Evolutionary conservation across 2,888 invertebrate species (phyloP).

Genomic region (Dryococelus australis): DNA sequence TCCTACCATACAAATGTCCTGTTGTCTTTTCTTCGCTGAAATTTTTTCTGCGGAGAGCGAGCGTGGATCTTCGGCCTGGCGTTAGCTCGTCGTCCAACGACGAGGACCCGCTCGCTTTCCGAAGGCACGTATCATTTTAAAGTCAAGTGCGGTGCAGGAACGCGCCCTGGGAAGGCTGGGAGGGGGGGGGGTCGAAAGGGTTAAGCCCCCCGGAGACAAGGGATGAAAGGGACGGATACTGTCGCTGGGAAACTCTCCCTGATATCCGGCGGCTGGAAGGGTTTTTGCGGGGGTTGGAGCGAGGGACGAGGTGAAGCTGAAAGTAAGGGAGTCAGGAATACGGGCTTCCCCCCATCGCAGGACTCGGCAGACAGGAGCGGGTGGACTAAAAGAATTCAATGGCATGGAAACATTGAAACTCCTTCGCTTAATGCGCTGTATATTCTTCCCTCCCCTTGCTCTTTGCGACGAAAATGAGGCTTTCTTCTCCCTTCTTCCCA

Average conservation of each 20-base stretch:
- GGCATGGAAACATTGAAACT: not conserved
- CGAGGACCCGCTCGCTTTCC: not conserved
- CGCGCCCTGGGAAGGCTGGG: not conserved
- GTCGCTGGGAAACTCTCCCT: not conserved
- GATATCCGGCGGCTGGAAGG: not conserved
- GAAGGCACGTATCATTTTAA: not conserved
- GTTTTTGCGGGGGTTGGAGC: too few species aligned
- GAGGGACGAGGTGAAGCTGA: too few species aligned
- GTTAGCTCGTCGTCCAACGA: too few species aligned
- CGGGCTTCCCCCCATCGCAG: too few species aligned
- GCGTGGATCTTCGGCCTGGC: too few species aligned
- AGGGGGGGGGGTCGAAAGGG: not conserved
- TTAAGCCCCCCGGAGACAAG: slow-evolving; percentile 6
- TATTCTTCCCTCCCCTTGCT: not conserved
- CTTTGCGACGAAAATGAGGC: not conserved
- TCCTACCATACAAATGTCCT: too few species aligned
- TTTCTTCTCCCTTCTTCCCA: not conserved
- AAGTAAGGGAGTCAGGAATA: not conserved
- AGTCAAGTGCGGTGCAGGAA: not conserved
- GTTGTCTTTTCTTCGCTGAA: too few species aligned
- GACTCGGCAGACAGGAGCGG: not conserved
- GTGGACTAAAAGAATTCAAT: not conserved
- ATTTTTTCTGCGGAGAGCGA: too few species aligned
- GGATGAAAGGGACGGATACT: not conserved
- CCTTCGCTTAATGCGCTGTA: slow-evolving; percentile 6